Conservation (phyloP, 1,140 invertebrate species). For the Drosophila saltans region DNA sequence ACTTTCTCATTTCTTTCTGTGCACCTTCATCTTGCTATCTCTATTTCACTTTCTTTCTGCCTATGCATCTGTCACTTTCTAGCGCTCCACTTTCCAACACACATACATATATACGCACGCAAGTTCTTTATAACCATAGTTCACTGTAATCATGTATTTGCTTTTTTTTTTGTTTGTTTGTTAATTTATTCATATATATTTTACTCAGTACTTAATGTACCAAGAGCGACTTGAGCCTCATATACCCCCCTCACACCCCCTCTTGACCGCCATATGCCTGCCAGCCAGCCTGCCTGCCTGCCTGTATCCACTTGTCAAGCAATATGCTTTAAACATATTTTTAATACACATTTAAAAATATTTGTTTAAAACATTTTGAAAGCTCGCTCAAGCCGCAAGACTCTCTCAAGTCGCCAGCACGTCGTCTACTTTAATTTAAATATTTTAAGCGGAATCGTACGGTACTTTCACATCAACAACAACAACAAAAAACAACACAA, state of each 20-base stretch:
- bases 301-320: conserved; percentile 25
- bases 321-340: conserved; percentile 68
- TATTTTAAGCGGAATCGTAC: conserved; percentile 73
- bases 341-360: conserved; percentile 73
- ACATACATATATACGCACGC: conserved; percentile 35
- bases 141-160: conserved; percentile 59
- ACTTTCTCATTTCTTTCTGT: conserved; percentile 72
- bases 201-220: neutral
- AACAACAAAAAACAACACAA: conserved; percentile 29
- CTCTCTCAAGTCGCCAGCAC: conserved; percentile 57
- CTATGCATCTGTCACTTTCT: conserved; percentile 71
- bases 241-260: too few relatives aligned
- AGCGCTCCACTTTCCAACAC: conserved; percentile 66
- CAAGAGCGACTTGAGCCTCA: conserved; percentile 55
- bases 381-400: conserved; percentile 47
- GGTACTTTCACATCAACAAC: conserved; percentile 69
- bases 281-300: conserved; percentile 15
- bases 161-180: conserved; percentile 51
- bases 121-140: conserved; percentile 57
- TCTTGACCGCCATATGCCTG: too few relatives aligned
- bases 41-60: conserved; percentile 45
- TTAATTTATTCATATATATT: conserved; percentile 13
- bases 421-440: conserved; percentile 72
- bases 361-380: conserved; percentile 64
- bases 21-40: conserved; percentile 51